Percentiles rank a stretch among this genome's conserved stretches.
Conservation (phyloP, 2,888 invertebrate species). For the Cantharis nigra region DNA sequence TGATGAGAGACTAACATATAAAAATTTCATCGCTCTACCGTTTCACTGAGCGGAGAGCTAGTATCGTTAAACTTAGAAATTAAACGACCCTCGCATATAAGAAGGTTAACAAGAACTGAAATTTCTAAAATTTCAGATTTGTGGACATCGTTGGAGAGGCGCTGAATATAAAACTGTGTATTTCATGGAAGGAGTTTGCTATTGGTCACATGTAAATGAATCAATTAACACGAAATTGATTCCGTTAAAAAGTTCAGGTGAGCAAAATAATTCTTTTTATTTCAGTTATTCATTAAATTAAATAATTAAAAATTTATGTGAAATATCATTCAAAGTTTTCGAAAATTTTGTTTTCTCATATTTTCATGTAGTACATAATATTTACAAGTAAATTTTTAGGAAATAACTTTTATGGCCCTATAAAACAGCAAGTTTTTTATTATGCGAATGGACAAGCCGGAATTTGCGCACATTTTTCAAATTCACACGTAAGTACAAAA, state of each 20-base stretch:
- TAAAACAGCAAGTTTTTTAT: slow-evolving; percentile 46
- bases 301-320: too few relatives aligned
- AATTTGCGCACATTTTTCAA: slow-evolving; percentile 58
- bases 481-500: slow-evolving; percentile 39
- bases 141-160: slow-evolving; percentile 53
- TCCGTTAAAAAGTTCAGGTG: slow-evolving; percentile 39
- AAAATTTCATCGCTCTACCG: too few relatives aligned
- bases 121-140: slow-evolving; percentile 45
- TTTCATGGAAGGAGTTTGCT: slow-evolving; percentile 48
- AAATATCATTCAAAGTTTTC: too few relatives aligned
- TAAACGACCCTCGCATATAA: too few relatives aligned
- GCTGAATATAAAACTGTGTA: slow-evolving; percentile 33
- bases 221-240: slow-evolving; percentile 30
- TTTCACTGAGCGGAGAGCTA: too few relatives aligned
- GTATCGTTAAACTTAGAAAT: too few relatives aligned
- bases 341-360: too few relatives aligned
- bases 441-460: slow-evolving; percentile 62
- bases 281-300: too few relatives aligned
- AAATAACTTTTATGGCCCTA: neutral
- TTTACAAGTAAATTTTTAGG: neutral
- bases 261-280: neutral
- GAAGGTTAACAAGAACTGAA: neutral
- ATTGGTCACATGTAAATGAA: slow-evolving; percentile 41
- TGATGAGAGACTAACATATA: too few relatives aligned
- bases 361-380: too few relatives aligned